Evolutionary conservation across 2,888 invertebrate species (phyloP).

Genomic region (Enoplolaimus lenunculus): DNA sequence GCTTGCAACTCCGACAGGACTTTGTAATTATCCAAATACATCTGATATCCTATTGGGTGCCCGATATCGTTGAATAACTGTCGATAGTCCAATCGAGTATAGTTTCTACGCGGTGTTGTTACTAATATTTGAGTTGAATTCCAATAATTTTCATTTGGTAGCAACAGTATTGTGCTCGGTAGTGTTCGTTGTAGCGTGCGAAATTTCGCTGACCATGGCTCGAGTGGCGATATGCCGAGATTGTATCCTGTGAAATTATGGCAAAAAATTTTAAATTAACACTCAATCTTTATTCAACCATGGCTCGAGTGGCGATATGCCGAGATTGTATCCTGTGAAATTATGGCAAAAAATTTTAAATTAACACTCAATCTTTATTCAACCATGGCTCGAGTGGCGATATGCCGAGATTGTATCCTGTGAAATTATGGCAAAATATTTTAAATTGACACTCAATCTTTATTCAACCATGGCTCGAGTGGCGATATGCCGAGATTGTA

Average conservation of each 20-base stretch:
- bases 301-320: no score
- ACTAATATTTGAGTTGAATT: conserved; percentile 60
- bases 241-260: conserved; percentile 90
- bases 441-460: no score
- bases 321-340: no score
- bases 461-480: no score
- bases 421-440: no score
- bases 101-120: conserved; percentile 55
- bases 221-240: conserved; percentile 59
- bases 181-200: conserved; percentile 76
- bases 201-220: conserved; percentile 64
- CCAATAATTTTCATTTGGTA: conserved; percentile 81
- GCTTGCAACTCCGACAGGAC: conserved; percentile 46
- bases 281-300: no score
- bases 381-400: no score
- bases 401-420: no score
- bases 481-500: no score
- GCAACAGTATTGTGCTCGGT: conserved; percentile 81
- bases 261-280: no score
- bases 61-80: conserved; percentile 68
- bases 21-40: conserved; percentile 63
- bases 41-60: conserved; percentile 71
- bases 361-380: no score
- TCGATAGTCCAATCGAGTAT: conserved; percentile 59
- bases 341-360: no score